phyloP scores from a whole-genome alignment of 2,797 vertebrate species.

The Acanthurus lineatus region DNA sequence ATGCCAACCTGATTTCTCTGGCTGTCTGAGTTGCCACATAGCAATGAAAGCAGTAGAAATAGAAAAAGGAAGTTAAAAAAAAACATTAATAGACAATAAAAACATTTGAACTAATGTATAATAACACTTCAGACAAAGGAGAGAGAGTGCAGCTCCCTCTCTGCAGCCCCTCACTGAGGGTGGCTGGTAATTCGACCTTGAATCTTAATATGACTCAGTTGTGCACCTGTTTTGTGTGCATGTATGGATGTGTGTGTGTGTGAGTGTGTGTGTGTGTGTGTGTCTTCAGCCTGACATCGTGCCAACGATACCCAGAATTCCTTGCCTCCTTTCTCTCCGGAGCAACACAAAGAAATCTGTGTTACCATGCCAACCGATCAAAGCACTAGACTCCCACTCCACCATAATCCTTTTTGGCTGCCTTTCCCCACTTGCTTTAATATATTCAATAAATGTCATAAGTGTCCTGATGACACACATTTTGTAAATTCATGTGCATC shows the following conservation, averaged over 20 bases:
- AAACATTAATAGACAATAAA: constrained; percentile 26
- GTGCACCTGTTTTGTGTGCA: constrained; percentile 66
- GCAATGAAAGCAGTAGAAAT: constrained; percentile 21
- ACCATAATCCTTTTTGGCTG: constrained; percentile 63
- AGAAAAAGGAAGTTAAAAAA: constrained; percentile 2
- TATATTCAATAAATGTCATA: constrained; percentile 38
- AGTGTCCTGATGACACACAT: constrained; percentile 21
- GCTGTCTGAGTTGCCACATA: constrained; percentile 47
- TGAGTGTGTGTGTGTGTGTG: constrained; percentile 37
- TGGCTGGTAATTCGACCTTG: constrained; percentile 69
- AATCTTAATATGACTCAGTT: constrained; percentile 71
- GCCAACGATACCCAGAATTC: constrained; percentile 76
- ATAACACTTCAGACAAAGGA: constrained; percentile 13
- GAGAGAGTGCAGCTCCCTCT: constrained; percentile 4
- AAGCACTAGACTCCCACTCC: constrained; percentile 54
- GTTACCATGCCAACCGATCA: constrained; percentile 83
- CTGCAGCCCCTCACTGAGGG: constrained; percentile 33
- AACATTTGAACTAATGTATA: constrained; percentile 31
- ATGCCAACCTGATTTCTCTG: constrained; percentile 60
- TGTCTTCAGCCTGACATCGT: constrained; percentile 59
- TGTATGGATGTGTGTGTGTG: constrained; percentile 27
- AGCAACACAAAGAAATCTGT: constrained; percentile 79
- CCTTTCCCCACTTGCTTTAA: constrained; percentile 43
- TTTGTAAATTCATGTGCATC: constrained; percentile 10
- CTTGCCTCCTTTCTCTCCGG: constrained; percentile 66